These are phyloP conservation scores for Calidris pugnax DNA, from an alignment of 2,113 vertebrate species.

Conservation along the genomic window DNA sequence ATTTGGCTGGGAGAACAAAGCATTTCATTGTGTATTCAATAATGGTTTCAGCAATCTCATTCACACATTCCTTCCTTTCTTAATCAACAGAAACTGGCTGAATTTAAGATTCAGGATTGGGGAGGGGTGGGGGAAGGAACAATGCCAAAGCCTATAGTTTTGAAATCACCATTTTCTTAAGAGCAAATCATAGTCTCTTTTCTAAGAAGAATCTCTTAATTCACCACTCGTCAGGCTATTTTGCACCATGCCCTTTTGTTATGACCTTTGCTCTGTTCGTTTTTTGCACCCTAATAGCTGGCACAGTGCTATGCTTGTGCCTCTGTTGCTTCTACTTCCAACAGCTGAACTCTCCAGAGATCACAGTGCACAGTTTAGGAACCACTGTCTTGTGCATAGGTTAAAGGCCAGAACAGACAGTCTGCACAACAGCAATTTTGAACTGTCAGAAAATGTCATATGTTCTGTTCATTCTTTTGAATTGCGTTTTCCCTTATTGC, in stretches of 20 bases:
- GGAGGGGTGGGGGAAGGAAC: neutral
- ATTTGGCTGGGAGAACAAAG: conserved; percentile 63
- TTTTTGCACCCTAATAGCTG: neutral
- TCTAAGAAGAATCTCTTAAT: neutral
- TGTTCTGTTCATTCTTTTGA: neutral
- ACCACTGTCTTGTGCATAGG: neutral
- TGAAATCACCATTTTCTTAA: conserved; percentile 2
- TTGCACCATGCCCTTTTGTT: neutral
- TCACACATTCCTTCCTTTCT: conserved; percentile 61
- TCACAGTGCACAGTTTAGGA: neutral
- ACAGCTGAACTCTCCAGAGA: neutral
- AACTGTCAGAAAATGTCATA: neutral
- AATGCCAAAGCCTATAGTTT: neutral
- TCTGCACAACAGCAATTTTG: neutral
- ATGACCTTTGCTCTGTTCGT: neutral
- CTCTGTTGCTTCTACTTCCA: neutral
- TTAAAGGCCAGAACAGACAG: neutral
- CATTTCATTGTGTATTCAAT: conserved; percentile 54
- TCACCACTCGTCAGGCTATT: neutral
- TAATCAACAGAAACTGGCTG: conserved; percentile 38
- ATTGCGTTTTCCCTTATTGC: neutral
- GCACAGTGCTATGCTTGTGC: neutral
- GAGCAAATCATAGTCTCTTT: neutral
- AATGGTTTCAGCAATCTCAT: conserved; percentile 44
- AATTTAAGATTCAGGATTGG: neutral